Base-by-base conservation (phyloP, 2,113 vertebrate genomes). In the Callospermophilus lateralis region DNA sequence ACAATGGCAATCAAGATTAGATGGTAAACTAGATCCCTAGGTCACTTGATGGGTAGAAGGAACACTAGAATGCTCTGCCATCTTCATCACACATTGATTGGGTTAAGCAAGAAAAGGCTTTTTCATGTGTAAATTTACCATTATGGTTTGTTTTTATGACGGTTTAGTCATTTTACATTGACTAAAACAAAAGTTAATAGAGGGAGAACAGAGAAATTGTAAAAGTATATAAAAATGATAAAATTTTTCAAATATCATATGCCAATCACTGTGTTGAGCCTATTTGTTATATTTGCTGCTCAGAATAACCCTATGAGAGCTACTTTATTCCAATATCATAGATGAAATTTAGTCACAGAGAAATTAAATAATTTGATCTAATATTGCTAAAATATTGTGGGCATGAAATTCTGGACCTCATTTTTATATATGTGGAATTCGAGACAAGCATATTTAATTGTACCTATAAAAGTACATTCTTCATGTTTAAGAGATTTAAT, bases 351-450 rank as follows among this genome's bases (percentile, higher is more conserved):
- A 81, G 6, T 16, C 20, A 63, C 26, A 74, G 17, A 3, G 17
- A 72, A 92, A 17, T 74, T 53, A 77, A 39, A 7, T 84, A 65
- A 39, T 65, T 65, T 73, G 51, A 73, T 79, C 84, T 58, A 30
- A 7, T 67, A 48, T 51, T 67, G 34, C 6, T 58, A 55, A 1
- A 17, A 51, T 42, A 32, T 20, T 74, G 20, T 91, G 63, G 39
- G 9, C 10, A 51, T 93, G 81, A 91, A 87, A 88, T 91, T 94
- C 30, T 84, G 63, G 53, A 84, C 13, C 32, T 11, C 26, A 63
- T 34, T 89, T 92, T 92, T 45, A 53, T 8, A 39, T 28, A 67
- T 48, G 26, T 19, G 94, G 9, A 94, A 84, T 96, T 48, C 84
- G 77, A 88, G 28, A 88, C 28, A 76, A 73, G 32, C 89, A 34